Base-by-base conservation (phyloP, 1,140 invertebrate species). In the Zaprionus tsacasi region DNA sequence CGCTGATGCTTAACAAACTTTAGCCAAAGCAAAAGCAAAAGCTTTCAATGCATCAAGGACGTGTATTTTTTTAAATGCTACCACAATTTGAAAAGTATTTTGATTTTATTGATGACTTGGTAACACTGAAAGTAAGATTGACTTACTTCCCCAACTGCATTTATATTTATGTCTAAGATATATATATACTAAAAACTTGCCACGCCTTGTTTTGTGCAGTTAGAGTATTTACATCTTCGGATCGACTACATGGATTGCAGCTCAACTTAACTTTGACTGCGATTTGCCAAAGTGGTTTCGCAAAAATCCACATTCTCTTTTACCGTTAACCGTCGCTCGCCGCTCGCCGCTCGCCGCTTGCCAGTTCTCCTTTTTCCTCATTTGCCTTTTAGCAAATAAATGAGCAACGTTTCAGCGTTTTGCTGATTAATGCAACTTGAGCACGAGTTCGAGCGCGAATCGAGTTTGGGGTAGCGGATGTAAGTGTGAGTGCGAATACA, bases 311-410 rank as follows among this genome's bases (percentile, higher is more conserved):
- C 60, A 65, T 50, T 71, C 48, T 57, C 57, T 55, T 48, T 60
- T 38, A 59, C 25, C 33, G 35, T 63, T 54, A 45, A 35, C 48
- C 25, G 30, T 52, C 64, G 27, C 36, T 74, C 30, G 5, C 30
- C 30, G 30, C 3, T 33, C 30, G 5, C 7, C 30, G 30, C 30
- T 33, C 30, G 30, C 70, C 55, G 17, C 38, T 72, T 60, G 69
- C 68, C 40, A 15, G 40, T 73, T 56, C 25, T 12, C 52, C 52
- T 56, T 52, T 74, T 54, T 65, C 59, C 64, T 80, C 87, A 88
- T 88, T 82, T 88, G 80, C 77, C 79, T 81, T 83, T 77, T 83
- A 74, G 80, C 83, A 78, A 87, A 87, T 87, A 88, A 88, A 88
- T 88, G 83, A 88, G 85, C 83, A 89, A 74, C 77, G 80, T 50